Evolutionary conservation across 2,888 invertebrate species (phyloP), one percentile per base, ranked within the genome.

Genomic region (Dendrolimus houi): DNA sequence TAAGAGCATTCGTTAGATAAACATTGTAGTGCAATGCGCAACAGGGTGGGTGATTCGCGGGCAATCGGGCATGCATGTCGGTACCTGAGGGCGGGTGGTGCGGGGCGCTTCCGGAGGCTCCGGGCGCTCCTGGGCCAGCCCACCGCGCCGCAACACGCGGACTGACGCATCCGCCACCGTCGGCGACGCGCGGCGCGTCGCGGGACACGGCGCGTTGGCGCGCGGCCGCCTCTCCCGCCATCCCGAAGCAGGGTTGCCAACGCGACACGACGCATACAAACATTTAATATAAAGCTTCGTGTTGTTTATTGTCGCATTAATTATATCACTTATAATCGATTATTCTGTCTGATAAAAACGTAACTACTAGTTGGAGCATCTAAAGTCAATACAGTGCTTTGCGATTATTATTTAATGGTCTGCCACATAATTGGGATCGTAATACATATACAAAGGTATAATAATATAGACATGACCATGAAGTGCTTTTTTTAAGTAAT

Each of bases 21-120:
- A 83, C 83, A 83, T 81, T 76, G 81, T 72, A 71, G 82, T 85
- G 85, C 81, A 82, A 75, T 81, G 85, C 87, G 87, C 87, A 87
- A 87, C 87, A 87, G 86, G 85, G 83, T 83, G 83, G 84, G 62
- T 29, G 29, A 29, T 29, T 29, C 69, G 62, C 72, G 75, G 71
- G 71, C 68, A 69, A 62, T 67, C 64, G 64, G 65, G 66, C 69
- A 68, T 70, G 70, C 69, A 69, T 68, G 74, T 9, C 72, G 66
- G 76, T 83, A 83, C 85, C 84, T 84, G 77, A 74, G 71, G 76
- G 77, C 78, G 81, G 80, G 82, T 76, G 79, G 75, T 66, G 72
- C 73, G 77, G 74, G 73, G 74, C 72, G 67, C 62, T 66, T 10
- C 68, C 67, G 70, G 68, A 60, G 65, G 67, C 65, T 62, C 64